These are phyloP conservation scores for Cirrhinus mrigala DNA, from an alignment of 2,797 vertebrate genomes.

Conservation along the genomic window DNA sequence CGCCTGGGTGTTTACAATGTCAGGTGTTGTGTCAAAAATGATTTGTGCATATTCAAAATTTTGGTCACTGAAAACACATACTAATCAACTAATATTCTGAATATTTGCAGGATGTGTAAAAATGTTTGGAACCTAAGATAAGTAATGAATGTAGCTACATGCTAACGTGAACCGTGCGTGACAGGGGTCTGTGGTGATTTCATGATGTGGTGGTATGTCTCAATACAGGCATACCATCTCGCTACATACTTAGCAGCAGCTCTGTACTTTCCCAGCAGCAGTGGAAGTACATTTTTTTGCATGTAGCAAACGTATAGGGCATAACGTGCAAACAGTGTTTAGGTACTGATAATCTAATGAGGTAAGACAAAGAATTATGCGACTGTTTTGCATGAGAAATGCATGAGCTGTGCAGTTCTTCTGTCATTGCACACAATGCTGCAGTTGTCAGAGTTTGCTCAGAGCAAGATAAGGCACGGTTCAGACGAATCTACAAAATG, in stretches of 20 bases:
- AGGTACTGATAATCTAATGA: background rate
- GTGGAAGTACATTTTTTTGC: background rate
- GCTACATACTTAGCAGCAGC: background rate
- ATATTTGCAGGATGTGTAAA: background rate
- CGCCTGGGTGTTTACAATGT: background rate
- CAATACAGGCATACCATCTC: background rate
- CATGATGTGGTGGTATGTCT: background rate
- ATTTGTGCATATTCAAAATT: background rate
- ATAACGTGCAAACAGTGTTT: background rate
- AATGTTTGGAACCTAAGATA: background rate
- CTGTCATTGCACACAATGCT: background rate
- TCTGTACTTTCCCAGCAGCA: background rate
- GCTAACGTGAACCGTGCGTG: background rate
- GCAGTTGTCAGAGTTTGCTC: constrained; percentile 18
- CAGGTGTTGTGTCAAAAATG: background rate
- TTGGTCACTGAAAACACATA: background rate
- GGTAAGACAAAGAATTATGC: background rate
- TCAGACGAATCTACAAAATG: background rate
- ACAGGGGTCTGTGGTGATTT: background rate
- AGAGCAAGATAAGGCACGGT: constrained; percentile 42
- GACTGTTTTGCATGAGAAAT: background rate
- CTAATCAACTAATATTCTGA: background rate
- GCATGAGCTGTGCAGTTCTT: background rate
- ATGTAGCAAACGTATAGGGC: background rate
- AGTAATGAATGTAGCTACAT: background rate